phyloP scores from a whole-genome alignment of 2,113 vertebrate species.

The Leuciscus idus region DNA sequence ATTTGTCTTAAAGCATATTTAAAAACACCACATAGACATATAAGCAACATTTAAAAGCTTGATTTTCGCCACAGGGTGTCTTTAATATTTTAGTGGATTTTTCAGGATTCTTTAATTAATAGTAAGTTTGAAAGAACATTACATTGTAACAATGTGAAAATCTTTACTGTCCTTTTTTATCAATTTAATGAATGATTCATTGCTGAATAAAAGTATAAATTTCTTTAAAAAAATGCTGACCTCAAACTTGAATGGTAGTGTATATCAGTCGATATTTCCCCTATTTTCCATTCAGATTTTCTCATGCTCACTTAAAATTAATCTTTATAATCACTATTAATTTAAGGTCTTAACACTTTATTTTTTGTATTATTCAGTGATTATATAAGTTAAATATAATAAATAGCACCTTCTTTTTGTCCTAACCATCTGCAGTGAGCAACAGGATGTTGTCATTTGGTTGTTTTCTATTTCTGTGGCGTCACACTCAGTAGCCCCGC shows the following conservation, averaged over 20 bases:
- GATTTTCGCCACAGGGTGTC: too few relatives aligned
- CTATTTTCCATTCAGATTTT: background rate
- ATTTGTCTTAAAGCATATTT: too few relatives aligned
- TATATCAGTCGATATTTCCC: background rate
- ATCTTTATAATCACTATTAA: background rate
- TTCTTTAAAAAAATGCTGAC: background rate
- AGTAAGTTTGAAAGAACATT: too few relatives aligned
- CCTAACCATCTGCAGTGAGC: background rate
- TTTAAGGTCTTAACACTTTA: background rate
- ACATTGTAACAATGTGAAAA: background rate
- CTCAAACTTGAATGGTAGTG: too few relatives aligned
- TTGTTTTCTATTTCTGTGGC: too few relatives aligned
- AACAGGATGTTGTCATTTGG: background rate
- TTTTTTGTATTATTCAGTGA: background rate
- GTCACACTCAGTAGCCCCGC: background rate
- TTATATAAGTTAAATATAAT: background rate
- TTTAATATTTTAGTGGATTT: too few relatives aligned
- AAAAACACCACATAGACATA: too few relatives aligned
- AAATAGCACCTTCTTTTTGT: background rate
- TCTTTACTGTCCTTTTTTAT: background rate
- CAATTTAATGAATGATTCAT: background rate
- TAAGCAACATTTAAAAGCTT: too few relatives aligned
- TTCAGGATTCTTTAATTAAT: too few relatives aligned
- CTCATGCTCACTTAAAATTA: background rate
- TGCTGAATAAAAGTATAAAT: background rate